Evolutionary conservation across 2,797 vertebrate species (phyloP), one percentile per base, ranked within the genome.

Genomic region (Gadopsis bispinosus): DNA sequence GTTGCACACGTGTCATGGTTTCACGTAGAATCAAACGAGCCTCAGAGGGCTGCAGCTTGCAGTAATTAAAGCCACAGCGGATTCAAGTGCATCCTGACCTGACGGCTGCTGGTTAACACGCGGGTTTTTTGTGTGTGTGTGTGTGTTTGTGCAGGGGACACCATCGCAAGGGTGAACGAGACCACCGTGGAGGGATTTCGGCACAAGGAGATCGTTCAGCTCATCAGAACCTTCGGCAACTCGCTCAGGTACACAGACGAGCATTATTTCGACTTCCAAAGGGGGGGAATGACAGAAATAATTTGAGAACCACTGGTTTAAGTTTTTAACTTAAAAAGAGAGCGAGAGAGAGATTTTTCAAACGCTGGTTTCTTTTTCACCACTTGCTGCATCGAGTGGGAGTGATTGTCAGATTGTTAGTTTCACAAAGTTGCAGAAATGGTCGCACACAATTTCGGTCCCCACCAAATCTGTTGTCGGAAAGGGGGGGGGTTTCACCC

Each of bases 191-290:
- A 98, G 50, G 97, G 98, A 6, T 92, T 96, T 81, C 93, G 95
- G 31, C 98, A 99, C 92, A 96, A 96, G 4, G 98, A 99, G 62
- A 98, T 99, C 0, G 98, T 99, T 75, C 97, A 98, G 88, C 97
- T 99, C 81, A 98, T 99, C 92, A 96, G 95, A 79, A 95, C 96
- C 1, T 97, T 96, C 0, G 97, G 98, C 12, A 96, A 97, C 5
- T 58, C 94, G 0, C 95, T 99, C 66, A 96, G 96, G 97, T 98
- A 90, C 83, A 87, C 58, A 39, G 9, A 48, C 5, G 3, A 7
- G 16, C 29, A 26, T 22, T n/a, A 10, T 29, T 45, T 45, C 0
- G 16, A 35, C 8, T 35, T 63, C n/a, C 8, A 39, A 19, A n/a
- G 11, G 1, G 13, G 7, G 12, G 13, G n/a, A 16, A 7, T 12